Evolutionary conservation across 2,113 vertebrate genomes (phyloP), one percentile per base, ranked within the genome.

Genomic region (Pristiophorus japonicus): DNA sequence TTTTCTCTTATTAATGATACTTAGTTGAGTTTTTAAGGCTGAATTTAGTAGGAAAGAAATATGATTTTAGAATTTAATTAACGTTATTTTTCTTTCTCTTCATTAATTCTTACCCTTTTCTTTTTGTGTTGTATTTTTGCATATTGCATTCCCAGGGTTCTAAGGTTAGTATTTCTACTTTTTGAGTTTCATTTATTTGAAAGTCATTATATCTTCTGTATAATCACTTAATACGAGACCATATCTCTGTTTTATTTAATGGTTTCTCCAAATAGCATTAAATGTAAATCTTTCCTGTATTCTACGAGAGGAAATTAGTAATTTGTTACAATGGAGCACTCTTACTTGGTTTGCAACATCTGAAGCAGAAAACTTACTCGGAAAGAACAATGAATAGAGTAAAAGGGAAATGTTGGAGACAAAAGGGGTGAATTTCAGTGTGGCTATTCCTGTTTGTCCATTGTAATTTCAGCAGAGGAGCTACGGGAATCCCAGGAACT

Each of bases 91-190:
- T 95, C 97, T 97, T 98, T 97, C 97, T 97, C 97, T 98, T 99
- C 98, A 98, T 97, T 98, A 97, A 97, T 98, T 97, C 96, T 96
- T 73, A 18, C 85, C 51, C 94, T 97, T 96, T 97, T 97, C 98
- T 97, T 97, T 98, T 96, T 97, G 96, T 97, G 97, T 98, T 97
- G 97, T 98, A 97, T 97, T 98, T 98, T 98, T 98, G 97, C 98
- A 98, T 98, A 97, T 98, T 97, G 98, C 98, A 99, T 99, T 97
- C 98, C 97, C 97, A 98, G 99, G 99, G 98, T 98, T 99, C 99
- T 98, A 99, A 99, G 98, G 99, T 98, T 99, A 99, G 98, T 99
- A 98, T 98, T 97, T 98, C 98, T 97, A 97, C 97, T 98, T 98
- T 45, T 70, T 98, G 98, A 97, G 97, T 98, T 97, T 95, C 96